Evolutionary conservation across 2,113 vertebrate species (phyloP).

Genomic region (Anguilla rostrata): DNA sequence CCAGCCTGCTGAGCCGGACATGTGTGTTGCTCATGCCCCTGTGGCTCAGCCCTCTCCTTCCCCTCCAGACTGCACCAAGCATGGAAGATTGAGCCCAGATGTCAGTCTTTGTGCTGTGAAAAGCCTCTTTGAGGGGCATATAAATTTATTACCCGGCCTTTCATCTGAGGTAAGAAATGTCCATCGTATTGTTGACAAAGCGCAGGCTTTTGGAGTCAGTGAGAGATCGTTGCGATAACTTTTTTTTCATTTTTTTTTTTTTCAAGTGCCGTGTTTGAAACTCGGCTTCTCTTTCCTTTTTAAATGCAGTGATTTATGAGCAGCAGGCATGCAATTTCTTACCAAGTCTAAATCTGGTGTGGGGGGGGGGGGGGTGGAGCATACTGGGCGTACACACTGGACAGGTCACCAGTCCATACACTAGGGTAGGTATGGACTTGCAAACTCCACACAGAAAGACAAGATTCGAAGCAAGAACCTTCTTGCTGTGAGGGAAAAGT

Average conservation of each 20-base stretch:
- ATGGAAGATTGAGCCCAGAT: slow-evolving; percentile 67
- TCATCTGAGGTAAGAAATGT: slow-evolving; percentile 49
- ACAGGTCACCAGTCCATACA: too few relatives aligned
- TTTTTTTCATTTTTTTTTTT: neutral
- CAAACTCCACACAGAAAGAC: too few relatives aligned
- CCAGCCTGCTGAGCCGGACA: neutral
- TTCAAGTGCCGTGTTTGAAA: slow-evolving; percentile 34
- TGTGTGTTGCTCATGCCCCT: slow-evolving; percentile 47
- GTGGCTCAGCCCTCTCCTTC: slow-evolving; percentile 45
- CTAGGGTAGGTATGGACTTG: too few relatives aligned
- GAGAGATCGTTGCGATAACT: neutral
- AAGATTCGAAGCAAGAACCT: too few relatives aligned
- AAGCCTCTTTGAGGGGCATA: slow-evolving; percentile 59
- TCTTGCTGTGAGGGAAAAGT: too few relatives aligned
- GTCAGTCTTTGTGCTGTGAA: slow-evolving; percentile 51
- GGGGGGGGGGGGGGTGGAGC: too few relatives aligned
- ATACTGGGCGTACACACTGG: too few relatives aligned
- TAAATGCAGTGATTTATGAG: neutral
- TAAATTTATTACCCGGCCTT: slow-evolving; percentile 64
- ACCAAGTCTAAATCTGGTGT: neutral
- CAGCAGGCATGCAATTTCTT: neutral
- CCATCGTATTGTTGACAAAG: slow-evolving; percentile 40
- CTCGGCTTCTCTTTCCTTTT: neutral
- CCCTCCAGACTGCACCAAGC: slow-evolving; percentile 51
- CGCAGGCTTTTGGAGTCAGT: slow-evolving; percentile 50